Evolutionary conservation across 2,888 invertebrate species (phyloP).

Genomic region (Synanthedon myopaeformis): DNA sequence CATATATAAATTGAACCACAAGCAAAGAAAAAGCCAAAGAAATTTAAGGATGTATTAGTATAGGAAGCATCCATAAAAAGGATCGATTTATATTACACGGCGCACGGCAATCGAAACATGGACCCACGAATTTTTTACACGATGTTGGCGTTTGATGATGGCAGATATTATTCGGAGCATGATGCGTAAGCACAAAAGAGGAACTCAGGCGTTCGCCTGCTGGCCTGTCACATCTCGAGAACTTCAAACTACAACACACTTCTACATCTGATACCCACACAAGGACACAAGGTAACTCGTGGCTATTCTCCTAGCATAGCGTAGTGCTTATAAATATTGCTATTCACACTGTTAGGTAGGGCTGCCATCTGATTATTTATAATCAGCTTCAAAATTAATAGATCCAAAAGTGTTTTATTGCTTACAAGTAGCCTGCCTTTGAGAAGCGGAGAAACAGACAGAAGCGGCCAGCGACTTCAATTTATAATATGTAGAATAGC

Average conservation of each 20-base stretch:
- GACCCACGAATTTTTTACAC: slow-evolving; percentile 60
- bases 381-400: too few relatives aligned
- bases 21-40: slow-evolving; percentile 66
- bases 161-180: slow-evolving; percentile 53
- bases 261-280: slow-evolving; percentile 53
- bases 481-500: too few relatives aligned
- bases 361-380: too few relatives aligned
- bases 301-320: too few relatives aligned
- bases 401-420: too few relatives aligned
- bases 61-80: slow-evolving; percentile 41
- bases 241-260: slow-evolving; percentile 36
- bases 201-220: slow-evolving; percentile 61
- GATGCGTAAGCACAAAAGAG: slow-evolving; percentile 68
- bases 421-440: too few relatives aligned
- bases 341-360: too few relatives aligned
- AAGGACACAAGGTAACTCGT: slow-evolving; percentile 29
- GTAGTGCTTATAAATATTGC: too few relatives aligned
- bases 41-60: slow-evolving; percentile 62
- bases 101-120: slow-evolving; percentile 65
- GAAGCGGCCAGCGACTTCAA: too few relatives aligned
- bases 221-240: slow-evolving; percentile 52
- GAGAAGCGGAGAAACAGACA: too few relatives aligned
- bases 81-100: slow-evolving; percentile 63
- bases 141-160: slow-evolving; percentile 55
- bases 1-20: slow-evolving; percentile 36